Percentiles rank a stretch among this genome's conserved stretches.
Conservation (phyloP, 2,113 vertebrate genomes). For the Xyliphius kryptos region DNA sequence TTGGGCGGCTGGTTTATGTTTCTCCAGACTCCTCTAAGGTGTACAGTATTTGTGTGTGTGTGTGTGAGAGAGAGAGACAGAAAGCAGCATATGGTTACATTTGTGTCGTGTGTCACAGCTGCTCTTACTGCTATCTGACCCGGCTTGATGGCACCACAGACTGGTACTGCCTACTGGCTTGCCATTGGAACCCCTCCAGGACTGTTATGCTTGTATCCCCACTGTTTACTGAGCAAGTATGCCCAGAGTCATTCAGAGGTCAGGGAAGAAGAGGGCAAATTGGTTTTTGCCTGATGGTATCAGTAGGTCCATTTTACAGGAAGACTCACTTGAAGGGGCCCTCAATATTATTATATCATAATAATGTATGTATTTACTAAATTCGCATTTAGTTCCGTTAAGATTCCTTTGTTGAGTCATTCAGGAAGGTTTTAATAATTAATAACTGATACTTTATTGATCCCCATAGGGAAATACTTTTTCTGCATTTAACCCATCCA, state of each 20-base stretch:
- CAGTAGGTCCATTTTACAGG: too few species aligned
- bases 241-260: conserved; percentile 15
- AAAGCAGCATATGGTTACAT: conserved; percentile 60
- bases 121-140: conserved; percentile 42
- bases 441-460: too few species aligned
- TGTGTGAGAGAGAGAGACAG: conserved; percentile 52
- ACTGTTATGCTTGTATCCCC: conserved; percentile 2
- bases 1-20: conserved; percentile 48
- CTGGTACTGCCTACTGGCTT: conserved; percentile 20
- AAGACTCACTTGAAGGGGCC: too few species aligned
- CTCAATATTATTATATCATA: too few species aligned
- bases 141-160: conserved; percentile 25
- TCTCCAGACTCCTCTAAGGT: conserved; percentile 29
- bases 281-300: too few species aligned
- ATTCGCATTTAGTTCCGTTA: too few species aligned
- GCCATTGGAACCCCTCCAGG: conserved; percentile 33
- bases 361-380: too few species aligned
- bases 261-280: too few species aligned
- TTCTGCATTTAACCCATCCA: too few species aligned
- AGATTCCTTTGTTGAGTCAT: too few species aligned
- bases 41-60: conserved; percentile 1
- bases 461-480: too few species aligned
- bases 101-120: conserved; percentile 44
- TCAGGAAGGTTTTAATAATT: too few species aligned
- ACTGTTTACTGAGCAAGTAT: conserved; percentile 17